These are phyloP conservation scores for Platyscapa corneri DNA, from an alignment of 1,140 invertebrate genomes.

Conservation along the genomic window DNA sequence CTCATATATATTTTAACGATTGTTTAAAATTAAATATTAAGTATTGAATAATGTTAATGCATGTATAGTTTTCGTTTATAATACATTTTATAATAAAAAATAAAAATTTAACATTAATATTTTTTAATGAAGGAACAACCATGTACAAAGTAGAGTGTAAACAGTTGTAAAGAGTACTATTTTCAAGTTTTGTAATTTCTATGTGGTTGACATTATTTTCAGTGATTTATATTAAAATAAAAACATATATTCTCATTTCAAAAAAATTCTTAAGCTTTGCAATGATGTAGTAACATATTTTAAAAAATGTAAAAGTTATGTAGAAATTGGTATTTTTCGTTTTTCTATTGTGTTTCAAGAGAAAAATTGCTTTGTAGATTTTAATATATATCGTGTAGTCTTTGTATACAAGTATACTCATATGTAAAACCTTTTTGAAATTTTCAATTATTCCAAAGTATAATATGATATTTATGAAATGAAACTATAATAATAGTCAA, in stretches of 20 bases:
- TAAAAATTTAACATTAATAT: no score
- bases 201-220: not conserved
- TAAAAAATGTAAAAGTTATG: not conserved
- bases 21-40: no score
- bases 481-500: not conserved
- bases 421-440: conserved; percentile 7
- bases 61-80: no score
- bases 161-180: not conserved
- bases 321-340: conserved; percentile 5
- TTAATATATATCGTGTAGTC: not conserved
- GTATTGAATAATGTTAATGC: no score
- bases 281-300: conserved; percentile 1
- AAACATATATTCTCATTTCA: not conserved
- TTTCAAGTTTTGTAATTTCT: not conserved
- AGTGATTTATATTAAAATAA: not conserved
- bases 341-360: not conserved
- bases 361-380: not conserved
- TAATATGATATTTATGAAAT: not conserved
- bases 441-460: not conserved
- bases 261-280: not conserved
- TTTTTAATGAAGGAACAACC: no score
- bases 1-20: no score
- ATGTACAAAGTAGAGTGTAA: not conserved
- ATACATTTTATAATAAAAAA: no score
- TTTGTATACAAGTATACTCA: not conserved